Base-by-base conservation (phyloP, 92 coral and sea anemone species). In the Heteractis magnifica region DNA sequence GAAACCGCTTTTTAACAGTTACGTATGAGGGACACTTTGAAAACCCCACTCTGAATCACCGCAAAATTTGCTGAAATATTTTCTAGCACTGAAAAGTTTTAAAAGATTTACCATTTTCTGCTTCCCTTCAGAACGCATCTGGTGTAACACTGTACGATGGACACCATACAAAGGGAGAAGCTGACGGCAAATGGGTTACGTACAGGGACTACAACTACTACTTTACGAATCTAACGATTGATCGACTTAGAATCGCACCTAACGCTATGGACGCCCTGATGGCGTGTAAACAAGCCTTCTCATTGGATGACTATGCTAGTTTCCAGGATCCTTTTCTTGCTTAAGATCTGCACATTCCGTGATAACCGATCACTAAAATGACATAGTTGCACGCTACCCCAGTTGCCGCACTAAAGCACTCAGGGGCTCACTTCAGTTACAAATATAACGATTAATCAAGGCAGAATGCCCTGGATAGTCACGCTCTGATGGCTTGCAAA, bases 231-330 rank as follows among this genome's bases (percentile, higher is more conserved):
- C 77, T 95, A 26, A 87, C 76, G 18, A 89, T 96, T 20, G 89
- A 89, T 56, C 86, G 89, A 49, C 92, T 96, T 49, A 89, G 98
- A 65, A 92, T 96, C 41, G 89, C 98, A 50, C 99, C 99, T 8
- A 94, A 96, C 51, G 98, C 99, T 19, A 96, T 96, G 99, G 99
- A 96, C 81, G 99, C 99, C 3, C 83, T 96, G 76, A 87, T 92
- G 91, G 99, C 99, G 5, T 93, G 94, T 58, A 86, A 89, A 53
- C 81, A 93, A 8, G 88, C 89, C 50, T 91, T 91, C 65, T 48
- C 73, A 20, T 10, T 80, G 34, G 76, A 80, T 65, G 83, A 79
- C 3, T 56, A 59, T 59, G 44, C 3, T 34, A 34, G 12, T 12
- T 55, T 4, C 14, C 59, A 55, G 59, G 14, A 55, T 3, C 5